phyloP scores from a whole-genome alignment of 2,888 invertebrate species.

The Cheiracanthium punctorium region DNA sequence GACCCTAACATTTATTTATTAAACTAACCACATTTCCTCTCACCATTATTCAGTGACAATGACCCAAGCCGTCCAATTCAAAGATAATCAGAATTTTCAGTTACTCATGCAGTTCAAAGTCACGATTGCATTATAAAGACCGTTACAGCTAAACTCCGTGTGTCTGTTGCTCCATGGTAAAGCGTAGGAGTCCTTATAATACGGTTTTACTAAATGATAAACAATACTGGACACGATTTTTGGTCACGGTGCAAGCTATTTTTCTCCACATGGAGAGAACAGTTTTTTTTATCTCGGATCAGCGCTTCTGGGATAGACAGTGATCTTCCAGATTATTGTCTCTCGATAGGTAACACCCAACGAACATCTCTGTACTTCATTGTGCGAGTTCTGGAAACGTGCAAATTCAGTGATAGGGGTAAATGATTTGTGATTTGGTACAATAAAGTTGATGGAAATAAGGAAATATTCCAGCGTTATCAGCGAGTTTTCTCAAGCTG shows the following conservation, averaged over 20 bases:
- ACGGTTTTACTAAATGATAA: slow-evolving; percentile 18
- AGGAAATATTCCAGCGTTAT: too few species aligned
- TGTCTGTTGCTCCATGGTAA: neutral
- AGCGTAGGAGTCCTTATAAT: slow-evolving; percentile 32
- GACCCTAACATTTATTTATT: neutral
- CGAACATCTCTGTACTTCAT: neutral
- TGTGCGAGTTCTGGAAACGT: neutral
- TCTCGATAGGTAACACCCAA: neutral
- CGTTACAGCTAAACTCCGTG: neutral
- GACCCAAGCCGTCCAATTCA: neutral
- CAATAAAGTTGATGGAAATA: too few species aligned
- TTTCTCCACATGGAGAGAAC: neutral
- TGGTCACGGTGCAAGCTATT: neutral
- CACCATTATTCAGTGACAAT: neutral
- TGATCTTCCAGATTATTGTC: neutral
- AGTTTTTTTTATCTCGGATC: neutral
- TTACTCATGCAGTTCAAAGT: neutral
- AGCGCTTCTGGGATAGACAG: neutral
- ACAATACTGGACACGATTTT: slow-evolving; percentile 15
- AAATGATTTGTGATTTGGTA: neutral
- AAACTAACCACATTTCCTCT: neutral
- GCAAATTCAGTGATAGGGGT: neutral
- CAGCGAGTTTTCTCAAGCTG: too few species aligned
- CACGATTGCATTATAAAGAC: neutral
- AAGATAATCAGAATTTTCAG: neutral